Evolutionary conservation across 2,113 vertebrate species (phyloP).

Genomic region (Lepisosteus osseus): DNA sequence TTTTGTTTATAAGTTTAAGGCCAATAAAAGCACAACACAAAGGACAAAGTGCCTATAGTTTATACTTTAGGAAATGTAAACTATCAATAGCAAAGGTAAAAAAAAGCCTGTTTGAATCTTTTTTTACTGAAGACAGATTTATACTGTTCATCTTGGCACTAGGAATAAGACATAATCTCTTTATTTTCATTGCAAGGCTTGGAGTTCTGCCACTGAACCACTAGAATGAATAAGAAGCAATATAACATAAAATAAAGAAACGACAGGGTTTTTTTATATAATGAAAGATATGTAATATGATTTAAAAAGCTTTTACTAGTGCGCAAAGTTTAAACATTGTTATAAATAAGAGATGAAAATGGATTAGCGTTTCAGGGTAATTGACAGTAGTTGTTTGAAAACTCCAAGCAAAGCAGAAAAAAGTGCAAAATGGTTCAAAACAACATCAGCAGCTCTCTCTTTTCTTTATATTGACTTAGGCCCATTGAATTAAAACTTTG

Average conservation of each 20-base stretch:
- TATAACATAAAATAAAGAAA: constrained; percentile 28
- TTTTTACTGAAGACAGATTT: constrained; percentile 35
- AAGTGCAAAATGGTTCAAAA: constrained; percentile 34
- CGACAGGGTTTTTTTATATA: constrained; percentile 20
- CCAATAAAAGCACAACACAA: no score
- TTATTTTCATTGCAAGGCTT: constrained; percentile 31
- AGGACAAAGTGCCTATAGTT: no score
- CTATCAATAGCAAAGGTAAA: no score
- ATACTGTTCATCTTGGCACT: constrained; percentile 36
- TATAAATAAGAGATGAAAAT: constrained; percentile 47
- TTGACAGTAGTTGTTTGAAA: constrained; percentile 31
- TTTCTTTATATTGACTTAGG: constrained; percentile 17
- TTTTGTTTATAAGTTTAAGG: no score
- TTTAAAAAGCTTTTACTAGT: constrained; percentile 43
- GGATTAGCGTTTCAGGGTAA: constrained; percentile 36
- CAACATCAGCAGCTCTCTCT: constrained; percentile 25
- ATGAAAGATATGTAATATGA: constrained; percentile 33
- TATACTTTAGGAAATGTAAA: no score
- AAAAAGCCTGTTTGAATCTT: no score
- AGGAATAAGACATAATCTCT: constrained; percentile 30
- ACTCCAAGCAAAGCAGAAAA: constrained; percentile 40
- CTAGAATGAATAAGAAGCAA: constrained; percentile 39
- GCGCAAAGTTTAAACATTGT: constrained; percentile 31
- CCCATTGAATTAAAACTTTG: constrained; percentile 26
- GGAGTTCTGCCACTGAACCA: constrained; percentile 40